Evolutionary conservation across 2,113 vertebrate species (phyloP), one percentile per base, ranked within the genome.

Genomic region (Halichoeres trimaculatus): DNA sequence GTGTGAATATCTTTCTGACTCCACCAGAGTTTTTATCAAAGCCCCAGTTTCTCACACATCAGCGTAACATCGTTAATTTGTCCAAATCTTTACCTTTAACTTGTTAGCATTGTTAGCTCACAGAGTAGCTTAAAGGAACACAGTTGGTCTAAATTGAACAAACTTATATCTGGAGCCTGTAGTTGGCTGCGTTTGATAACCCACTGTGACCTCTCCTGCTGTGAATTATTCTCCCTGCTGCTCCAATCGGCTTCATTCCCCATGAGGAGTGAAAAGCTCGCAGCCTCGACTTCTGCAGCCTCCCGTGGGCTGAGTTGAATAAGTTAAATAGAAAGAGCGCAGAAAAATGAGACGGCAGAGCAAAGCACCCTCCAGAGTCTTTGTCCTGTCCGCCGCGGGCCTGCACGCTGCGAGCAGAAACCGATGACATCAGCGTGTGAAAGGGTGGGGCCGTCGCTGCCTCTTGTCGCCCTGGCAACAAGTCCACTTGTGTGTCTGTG

Each of bases 401-500:
- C 80, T 17, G 16, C 45, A 67, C 22, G 60, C 76, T 14, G 54
- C 75, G 10, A 52, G 74, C 78, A 58, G 82, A 85, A 81, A 80
- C 68, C 52, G 66, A 81, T 90, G 88, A 89, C 81, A 90, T 92
- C 89, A 88, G 64, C 76, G 24, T 80, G 74, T 84, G 78, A 89
- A 54, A 81, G 70, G 76, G 81, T 24, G 81, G 86, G 85, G 77
- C 75, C 73, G 72, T 41, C 20, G 38, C 70, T 86, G 66, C 68
- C 83, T 89, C 81, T 68, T 68, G 83, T 90, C 89, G 85, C 90
- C 85, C 38, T 90, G 80, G 90, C 86, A 92, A 92, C 90, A 90
- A 78, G 88, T 88, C 68, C 38, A 50, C 65, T 74, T 47, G 22
- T 63, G 43, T 57, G 58, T 55, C 40, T 68, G 57, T 63, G 62